Evolutionary conservation across 1,140 invertebrate genomes (phyloP).

Genomic region (Plodia interpunctella): DNA sequence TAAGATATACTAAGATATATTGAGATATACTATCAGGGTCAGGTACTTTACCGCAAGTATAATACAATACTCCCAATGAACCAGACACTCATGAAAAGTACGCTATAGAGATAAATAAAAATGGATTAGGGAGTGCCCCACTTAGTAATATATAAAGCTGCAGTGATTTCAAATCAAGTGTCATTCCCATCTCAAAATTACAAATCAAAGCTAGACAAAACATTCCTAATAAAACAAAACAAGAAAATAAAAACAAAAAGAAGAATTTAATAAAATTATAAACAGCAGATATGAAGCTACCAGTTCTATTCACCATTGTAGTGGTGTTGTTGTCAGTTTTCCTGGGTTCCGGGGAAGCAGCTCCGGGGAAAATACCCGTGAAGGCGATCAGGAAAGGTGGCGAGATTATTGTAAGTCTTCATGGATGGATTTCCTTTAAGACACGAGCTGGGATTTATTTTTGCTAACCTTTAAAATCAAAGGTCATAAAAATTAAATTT

Average conservation of each 20-base stretch:
- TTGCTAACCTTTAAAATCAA: too few relatives aligned
- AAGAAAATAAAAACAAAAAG: too few relatives aligned
- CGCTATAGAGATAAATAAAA: background rate
- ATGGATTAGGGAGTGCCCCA: background rate
- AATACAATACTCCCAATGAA: background rate
- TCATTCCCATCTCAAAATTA: background rate
- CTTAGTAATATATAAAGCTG: background rate
- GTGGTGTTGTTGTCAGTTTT: slow-evolving; percentile 2
- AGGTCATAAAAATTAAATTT: too few relatives aligned
- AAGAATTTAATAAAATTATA: background rate
- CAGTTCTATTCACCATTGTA: background rate
- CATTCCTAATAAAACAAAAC: too few relatives aligned
- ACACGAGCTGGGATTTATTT: too few relatives aligned
- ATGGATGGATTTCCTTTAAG: too few relatives aligned
- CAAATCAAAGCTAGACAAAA: too few relatives aligned
- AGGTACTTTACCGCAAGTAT: background rate
- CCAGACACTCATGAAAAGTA: background rate
- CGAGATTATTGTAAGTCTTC: background rate
- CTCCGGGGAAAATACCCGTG: background rate
- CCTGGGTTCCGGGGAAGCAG: background rate
- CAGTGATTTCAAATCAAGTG: background rate
- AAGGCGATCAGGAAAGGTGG: slow-evolving; percentile 11
- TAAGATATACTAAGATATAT: too few relatives aligned
- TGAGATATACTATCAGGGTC: too few relatives aligned
- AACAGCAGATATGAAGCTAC: background rate